Conservation (phyloP, 2,797 vertebrate genomes). For the Cyprinella venusta region DNA sequence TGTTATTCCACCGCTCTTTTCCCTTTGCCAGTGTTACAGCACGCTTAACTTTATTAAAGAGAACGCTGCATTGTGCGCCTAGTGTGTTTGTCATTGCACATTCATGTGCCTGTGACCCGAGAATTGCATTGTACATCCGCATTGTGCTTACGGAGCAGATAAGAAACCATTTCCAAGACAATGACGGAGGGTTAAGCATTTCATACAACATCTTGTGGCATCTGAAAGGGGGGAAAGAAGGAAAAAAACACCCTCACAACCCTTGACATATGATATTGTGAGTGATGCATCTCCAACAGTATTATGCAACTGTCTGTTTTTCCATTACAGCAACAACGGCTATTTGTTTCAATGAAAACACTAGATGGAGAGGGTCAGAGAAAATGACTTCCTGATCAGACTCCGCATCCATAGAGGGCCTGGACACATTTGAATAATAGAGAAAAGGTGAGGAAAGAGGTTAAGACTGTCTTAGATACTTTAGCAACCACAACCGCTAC, state of each 20-base stretch:
- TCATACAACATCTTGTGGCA: constrained; percentile 4
- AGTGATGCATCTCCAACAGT: constrained; percentile 15
- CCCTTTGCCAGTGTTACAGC: constrained; percentile 4
- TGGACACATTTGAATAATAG: constrained; percentile 32
- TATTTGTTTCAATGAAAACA: constrained; percentile 46
- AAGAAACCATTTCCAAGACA: constrained; percentile 27
- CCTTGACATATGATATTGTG: constrained; percentile 36
- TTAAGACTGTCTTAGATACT: constrained; percentile 15
- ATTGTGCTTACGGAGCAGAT: constrained; percentile 24
- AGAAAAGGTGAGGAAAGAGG: constrained; percentile 28
- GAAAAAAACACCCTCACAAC: constrained; percentile 1
- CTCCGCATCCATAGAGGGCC: constrained; percentile 18
- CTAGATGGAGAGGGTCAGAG: constrained; percentile 17
- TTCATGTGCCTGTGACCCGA: not conserved
- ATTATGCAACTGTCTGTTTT: constrained; percentile 20
- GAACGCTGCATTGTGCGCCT: not conserved
- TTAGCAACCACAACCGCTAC: not conserved
- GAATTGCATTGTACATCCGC: not conserved
- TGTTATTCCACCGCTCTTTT: constrained; percentile 12
- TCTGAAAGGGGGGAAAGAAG: not conserved
- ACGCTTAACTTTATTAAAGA: constrained; percentile 23
- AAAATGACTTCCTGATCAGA: constrained; percentile 44
- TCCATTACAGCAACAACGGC: constrained; percentile 31
- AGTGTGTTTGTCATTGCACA: not conserved
- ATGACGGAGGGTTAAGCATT: constrained; percentile 1